Conservation (phyloP, 2,888 invertebrate genomes). For the Rhimphoctona megacephalus region DNA sequence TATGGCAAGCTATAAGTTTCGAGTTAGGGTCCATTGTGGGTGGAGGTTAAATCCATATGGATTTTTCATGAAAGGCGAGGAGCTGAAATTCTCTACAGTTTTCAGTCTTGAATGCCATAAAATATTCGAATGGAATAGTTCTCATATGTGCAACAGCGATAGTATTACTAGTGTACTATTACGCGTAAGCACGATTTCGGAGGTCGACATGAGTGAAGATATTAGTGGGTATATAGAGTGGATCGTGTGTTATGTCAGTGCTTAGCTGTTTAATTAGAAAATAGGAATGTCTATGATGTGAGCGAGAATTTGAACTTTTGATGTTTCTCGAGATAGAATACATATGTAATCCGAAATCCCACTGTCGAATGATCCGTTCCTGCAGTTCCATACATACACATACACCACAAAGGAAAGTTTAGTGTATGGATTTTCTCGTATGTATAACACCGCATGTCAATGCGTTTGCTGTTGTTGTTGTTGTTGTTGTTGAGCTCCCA, state of each 20-base stretch:
- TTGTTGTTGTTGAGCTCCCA: background rate
- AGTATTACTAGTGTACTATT: constrained; percentile 41
- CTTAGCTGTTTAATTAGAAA: constrained; percentile 59
- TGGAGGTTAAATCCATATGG: background rate
- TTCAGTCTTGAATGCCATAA: constrained; percentile 13
- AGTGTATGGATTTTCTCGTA: background rate
- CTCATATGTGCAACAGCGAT: constrained; percentile 37
- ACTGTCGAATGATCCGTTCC: constrained; percentile 44
- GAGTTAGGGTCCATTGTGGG: background rate
- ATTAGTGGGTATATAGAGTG: constrained; percentile 42
- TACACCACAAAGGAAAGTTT: background rate
- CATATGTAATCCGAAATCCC: constrained; percentile 38
- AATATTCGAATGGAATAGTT: background rate
- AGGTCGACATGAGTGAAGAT: constrained; percentile 45
- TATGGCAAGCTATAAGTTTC: too few relatives aligned
- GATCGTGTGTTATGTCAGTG: constrained; percentile 37
- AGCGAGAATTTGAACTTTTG: constrained; percentile 62
- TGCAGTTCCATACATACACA: background rate
- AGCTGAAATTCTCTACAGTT: constrained; percentile 5
- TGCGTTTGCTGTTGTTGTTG: background rate
- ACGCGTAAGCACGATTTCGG: constrained; percentile 29
- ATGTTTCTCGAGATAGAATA: constrained; percentile 6
- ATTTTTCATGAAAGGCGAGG: background rate
- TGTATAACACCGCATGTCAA: background rate
- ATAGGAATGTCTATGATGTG: constrained; percentile 43